Base-by-base conservation (phyloP, 2,113 vertebrate genomes). In the Salvelinus sp. region DNA sequence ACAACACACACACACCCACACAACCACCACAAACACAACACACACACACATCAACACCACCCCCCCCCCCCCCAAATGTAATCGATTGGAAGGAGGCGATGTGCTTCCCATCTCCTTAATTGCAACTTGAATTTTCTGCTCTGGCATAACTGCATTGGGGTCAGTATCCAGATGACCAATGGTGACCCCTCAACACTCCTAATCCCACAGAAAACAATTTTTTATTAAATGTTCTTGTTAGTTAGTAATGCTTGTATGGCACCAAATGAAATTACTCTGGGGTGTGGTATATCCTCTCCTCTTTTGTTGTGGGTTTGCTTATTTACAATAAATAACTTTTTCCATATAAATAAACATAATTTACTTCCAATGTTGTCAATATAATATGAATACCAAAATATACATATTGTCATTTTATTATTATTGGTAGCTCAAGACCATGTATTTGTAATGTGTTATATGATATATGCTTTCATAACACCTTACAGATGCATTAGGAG, bases 181-280 rank as follows among this genome's bases (percentile, higher is more conserved):
- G 83, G 83, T 86, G 88, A 88, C 80, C 81, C 83, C 90, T 93
- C 82, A 89, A 87, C 83, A 89, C 86, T 91, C 81, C 38, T 44
- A 90, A 84, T 85, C 86, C 86, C 83, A 86, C 54, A 73, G 83
- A 62, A 91, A 73, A 89, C 25, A 12, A 12, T 92, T 89, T 89
- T 91, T 91, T 91, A 94, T 92, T 94, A 93, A 93, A 76, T 89
- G 79, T 87, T 79, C 92, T 77, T 82, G 88, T 85, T 91, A 87
- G 83, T 92, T 93, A 90, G 82, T 85, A 89, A 91, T 5, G 54
- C 91, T 91, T 91, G 92, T 85, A 91, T 90, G 69, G 70, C 81
- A 12, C 54, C 60, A 79, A 91, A 90, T 85, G 75, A 92, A 93
- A 92, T 92, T 85, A 83, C 83, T 88, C 82, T 78, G 83, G 87